Evolutionary conservation across 2,797 vertebrate species (phyloP).

Genomic region (Danio choprae): DNA sequence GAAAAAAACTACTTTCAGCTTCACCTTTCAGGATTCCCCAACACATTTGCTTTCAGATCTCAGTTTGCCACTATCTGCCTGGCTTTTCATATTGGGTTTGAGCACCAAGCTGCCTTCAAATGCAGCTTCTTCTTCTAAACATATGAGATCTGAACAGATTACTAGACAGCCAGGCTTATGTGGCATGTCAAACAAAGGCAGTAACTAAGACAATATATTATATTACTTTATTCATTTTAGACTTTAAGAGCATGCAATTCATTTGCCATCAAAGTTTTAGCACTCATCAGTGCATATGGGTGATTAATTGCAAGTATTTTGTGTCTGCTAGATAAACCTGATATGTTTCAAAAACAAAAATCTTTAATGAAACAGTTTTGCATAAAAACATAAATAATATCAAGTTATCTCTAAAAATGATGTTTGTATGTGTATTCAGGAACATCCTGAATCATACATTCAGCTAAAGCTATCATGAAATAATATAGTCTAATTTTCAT

Average conservation of each 20-base stretch:
- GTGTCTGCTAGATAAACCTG: too few species aligned
- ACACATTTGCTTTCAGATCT: slow-evolving; percentile 10
- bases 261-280: too few species aligned
- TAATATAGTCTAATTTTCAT: too few species aligned
- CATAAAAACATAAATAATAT: too few species aligned
- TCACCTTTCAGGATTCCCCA: neutral
- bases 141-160: slow-evolving; percentile 5
- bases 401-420: too few species aligned
- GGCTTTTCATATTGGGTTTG: slow-evolving; percentile 25
- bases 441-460: too few species aligned
- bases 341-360: too few species aligned
- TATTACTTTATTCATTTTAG: neutral
- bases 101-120: slow-evolving; percentile 4
- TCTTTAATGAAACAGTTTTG: too few species aligned
- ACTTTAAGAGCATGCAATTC: neutral
- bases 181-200: neutral
- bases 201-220: neutral
- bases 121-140: neutral
- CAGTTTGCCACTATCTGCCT: slow-evolving; percentile 10
- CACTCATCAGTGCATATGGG: too few species aligned
- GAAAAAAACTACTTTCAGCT: neutral
- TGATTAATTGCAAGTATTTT: too few species aligned
- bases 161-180: neutral
- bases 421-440: too few species aligned
- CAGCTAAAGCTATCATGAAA: too few species aligned